A percentile compares a stretch with the other conserved stretches of the same genome.
These are phyloP conservation scores for Leucoraja erinaceus DNA, from an alignment of 2,113 vertebrate species.

Conservation along the genomic window DNA sequence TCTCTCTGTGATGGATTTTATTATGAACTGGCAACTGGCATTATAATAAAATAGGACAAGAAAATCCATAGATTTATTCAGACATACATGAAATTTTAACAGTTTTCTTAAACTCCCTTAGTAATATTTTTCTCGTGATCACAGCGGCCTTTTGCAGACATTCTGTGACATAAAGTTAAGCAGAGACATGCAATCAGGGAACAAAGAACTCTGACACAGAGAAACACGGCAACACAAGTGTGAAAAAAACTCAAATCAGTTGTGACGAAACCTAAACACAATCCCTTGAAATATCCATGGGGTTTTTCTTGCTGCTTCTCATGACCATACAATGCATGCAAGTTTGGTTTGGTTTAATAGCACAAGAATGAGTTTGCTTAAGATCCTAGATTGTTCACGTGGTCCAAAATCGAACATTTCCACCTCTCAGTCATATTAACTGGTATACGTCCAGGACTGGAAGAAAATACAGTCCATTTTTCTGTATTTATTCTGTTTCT, in stretches of 20 bases:
- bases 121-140: background rate
- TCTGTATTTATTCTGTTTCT: slow-evolving; percentile 2
- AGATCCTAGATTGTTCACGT: background rate
- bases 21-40: background rate
- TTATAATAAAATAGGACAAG: background rate
- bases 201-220: background rate
- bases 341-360: background rate
- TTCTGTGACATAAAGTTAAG: background rate
- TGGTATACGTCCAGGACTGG: background rate
- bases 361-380: background rate
- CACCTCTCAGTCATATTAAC: background rate
- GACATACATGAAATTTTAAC: background rate
- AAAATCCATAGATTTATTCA: background rate
- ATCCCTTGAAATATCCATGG: background rate
- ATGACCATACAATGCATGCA: too few species aligned
- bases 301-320: background rate
- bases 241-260: background rate
- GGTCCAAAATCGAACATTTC: background rate
- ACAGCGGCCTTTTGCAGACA: background rate
- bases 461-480: background rate
- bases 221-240: background rate
- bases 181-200: background rate
- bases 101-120: background rate
- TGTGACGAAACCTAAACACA: background rate
- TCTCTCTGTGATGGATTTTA: too few species aligned